phyloP scores from a whole-genome alignment of 37 sponge, comb jelly and placozoan genomes.

The Oopsacas minuta region DNA sequence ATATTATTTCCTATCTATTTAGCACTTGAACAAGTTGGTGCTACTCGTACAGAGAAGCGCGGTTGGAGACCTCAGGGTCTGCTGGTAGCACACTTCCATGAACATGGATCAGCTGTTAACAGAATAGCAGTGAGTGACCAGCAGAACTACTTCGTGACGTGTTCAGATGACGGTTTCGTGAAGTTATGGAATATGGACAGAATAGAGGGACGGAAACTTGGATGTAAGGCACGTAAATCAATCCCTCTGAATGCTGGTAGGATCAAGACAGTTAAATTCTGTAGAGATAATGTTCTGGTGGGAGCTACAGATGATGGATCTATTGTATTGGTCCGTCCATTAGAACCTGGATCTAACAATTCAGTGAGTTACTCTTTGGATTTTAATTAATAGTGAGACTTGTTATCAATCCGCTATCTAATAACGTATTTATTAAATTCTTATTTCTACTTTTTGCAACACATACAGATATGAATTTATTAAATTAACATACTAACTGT shows the following conservation, averaged over 20 bases:
- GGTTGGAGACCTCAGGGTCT: constrained; percentile 71
- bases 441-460: no score
- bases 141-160: constrained; percentile 61
- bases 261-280: not conserved
- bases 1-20: no score
- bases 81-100: constrained; percentile 70
- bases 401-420: no score
- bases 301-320: constrained; percentile 12
- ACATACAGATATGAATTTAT: no score
- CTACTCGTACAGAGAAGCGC: constrained; percentile 11
- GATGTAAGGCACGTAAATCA: constrained; percentile 33
- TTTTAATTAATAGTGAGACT: no score
- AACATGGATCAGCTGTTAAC: constrained; percentile 75
- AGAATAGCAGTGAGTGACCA: constrained; percentile 43
- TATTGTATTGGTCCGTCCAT: not conserved
- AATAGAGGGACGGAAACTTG: constrained; percentile 50
- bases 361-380: not conserved
- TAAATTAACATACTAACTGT: no score
- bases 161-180: constrained; percentile 66
- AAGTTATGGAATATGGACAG: constrained; percentile 76
- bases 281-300: not conserved
- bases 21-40: not conserved
- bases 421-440: no score
- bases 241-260: constrained; percentile 5
- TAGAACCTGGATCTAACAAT: not conserved